phyloP scores from a whole-genome alignment of 2,888 invertebrate genomes.

The Boloria euphrosyne region DNA sequence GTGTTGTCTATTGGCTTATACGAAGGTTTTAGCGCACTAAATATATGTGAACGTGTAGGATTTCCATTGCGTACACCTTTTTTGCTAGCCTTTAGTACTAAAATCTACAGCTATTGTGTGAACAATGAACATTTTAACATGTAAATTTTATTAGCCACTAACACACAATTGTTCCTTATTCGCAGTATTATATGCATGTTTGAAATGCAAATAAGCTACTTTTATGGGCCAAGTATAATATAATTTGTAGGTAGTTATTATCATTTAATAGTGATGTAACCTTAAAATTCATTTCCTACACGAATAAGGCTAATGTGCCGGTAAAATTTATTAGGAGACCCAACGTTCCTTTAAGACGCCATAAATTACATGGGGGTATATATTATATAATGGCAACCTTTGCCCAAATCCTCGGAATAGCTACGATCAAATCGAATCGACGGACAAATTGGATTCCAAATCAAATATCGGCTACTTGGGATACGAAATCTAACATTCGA shows the following conservation, averaged over 20 bases:
- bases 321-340: slow-evolving; percentile 18
- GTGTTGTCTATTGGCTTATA: too few relatives aligned
- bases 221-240: neutral
- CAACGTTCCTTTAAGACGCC: slow-evolving; percentile 13
- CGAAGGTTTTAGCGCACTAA: too few relatives aligned
- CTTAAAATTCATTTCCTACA: slow-evolving; percentile 9
- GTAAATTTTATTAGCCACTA: too few relatives aligned
- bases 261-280: slow-evolving; percentile 3
- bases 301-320: slow-evolving; percentile 14
- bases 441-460: slow-evolving; percentile 37
- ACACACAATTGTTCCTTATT: too few relatives aligned
- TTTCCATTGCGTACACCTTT: too few relatives aligned
- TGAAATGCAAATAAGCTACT: neutral
- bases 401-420: slow-evolving; percentile 15
- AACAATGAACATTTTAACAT: too few relatives aligned
- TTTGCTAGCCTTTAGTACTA: too few relatives aligned
- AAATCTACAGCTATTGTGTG: too few relatives aligned
- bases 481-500: slow-evolving; percentile 24
- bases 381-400: slow-evolving; percentile 7
- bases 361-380: slow-evolving; percentile 13
- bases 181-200: neutral
- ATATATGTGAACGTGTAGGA: too few relatives aligned
- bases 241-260: neutral
- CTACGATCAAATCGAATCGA: slow-evolving; percentile 27
- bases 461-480: slow-evolving; percentile 37